These are phyloP conservation scores for Lophochroa leadbeateri DNA, from an alignment of 2,113 vertebrate species.

Conservation along the genomic window DNA sequence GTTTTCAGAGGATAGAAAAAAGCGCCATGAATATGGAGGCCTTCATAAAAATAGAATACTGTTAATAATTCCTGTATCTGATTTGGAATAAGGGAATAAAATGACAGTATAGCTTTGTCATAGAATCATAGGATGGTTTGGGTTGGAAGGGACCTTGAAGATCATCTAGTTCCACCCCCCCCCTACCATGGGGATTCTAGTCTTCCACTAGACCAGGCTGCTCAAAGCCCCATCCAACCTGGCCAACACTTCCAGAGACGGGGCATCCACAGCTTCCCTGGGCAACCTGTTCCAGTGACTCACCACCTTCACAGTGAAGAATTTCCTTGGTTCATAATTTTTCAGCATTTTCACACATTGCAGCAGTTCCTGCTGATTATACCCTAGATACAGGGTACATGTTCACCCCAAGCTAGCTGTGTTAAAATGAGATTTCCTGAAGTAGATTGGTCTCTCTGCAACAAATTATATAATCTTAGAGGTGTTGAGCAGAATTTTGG, in stretches of 20 bases:
- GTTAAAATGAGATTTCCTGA: not conserved
- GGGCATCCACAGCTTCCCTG: not conserved
- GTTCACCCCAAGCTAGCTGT: not conserved
- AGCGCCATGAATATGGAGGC: not conserved
- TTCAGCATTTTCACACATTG: not conserved
- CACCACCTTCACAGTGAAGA: not conserved
- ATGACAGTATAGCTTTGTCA: not conserved
- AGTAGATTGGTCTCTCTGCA: not conserved
- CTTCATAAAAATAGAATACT: not conserved
- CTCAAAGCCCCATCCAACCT: not conserved
- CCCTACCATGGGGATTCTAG: not conserved
- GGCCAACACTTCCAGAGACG: not conserved
- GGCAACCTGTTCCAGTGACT: not conserved
- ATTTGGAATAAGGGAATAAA: not conserved
- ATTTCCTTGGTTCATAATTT: not conserved
- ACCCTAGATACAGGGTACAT: not conserved
- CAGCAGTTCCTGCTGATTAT: not conserved
- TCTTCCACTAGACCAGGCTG: not conserved
- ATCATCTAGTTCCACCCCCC: not conserved
- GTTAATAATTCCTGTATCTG: not conserved
- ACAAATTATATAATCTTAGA: conserved; percentile 11
- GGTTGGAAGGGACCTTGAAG: not conserved
- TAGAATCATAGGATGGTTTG: not conserved
- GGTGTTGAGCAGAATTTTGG: not conserved
- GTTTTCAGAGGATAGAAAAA: not conserved